Evolutionary conservation across 2,113 vertebrate genomes (phyloP).

Genomic region (Psittacula cyanocephala): DNA sequence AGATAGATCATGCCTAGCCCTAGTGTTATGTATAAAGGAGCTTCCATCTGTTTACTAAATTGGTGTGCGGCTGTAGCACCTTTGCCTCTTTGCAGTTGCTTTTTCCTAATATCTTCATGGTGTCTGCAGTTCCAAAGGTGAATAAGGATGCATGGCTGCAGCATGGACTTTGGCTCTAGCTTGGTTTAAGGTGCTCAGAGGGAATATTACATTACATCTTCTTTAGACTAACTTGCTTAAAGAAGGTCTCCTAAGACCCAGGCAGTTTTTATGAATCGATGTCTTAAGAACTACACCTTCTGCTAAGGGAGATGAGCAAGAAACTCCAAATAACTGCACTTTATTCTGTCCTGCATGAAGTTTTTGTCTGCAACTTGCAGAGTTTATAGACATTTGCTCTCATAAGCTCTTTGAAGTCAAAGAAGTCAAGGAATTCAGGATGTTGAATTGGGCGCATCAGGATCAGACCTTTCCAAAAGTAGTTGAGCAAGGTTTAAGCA

Average conservation of each 20-base stretch:
- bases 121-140: background rate
- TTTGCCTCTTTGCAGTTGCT: background rate
- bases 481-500: background rate
- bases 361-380: background rate
- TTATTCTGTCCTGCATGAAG: background rate
- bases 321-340: background rate
- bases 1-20: background rate
- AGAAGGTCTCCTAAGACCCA: background rate
- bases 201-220: background rate
- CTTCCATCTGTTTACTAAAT: background rate
- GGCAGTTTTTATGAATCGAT: background rate
- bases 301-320: background rate
- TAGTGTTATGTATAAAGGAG: background rate
- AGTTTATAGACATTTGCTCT: background rate
- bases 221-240: background rate
- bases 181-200: background rate
- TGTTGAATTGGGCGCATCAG: background rate
- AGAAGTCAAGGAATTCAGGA: background rate
- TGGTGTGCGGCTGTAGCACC: background rate
- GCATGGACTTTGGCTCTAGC: background rate
- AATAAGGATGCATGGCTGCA: background rate
- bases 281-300: background rate
- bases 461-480: background rate
- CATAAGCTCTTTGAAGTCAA: background rate
- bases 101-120: background rate